phyloP scores from a whole-genome alignment of 2,797 vertebrate genomes.

The Micrastur ruficollis region DNA sequence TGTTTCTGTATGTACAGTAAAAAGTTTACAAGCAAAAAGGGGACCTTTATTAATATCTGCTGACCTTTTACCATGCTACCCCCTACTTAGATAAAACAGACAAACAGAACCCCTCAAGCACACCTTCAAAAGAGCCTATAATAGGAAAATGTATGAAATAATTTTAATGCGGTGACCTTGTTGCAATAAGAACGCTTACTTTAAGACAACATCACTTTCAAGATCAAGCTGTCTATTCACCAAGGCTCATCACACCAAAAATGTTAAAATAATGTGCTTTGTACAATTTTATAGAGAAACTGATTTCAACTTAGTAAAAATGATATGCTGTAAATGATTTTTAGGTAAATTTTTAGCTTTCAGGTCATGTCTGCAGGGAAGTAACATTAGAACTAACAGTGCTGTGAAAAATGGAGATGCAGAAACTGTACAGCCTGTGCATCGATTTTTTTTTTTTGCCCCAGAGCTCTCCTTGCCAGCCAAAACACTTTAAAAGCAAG shows the following conservation, averaged over 20 bases:
- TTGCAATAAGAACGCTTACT: neutral
- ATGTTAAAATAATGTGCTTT: neutral
- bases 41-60: neutral
- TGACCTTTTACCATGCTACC: neutral
- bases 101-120: neutral
- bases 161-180: neutral
- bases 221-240: neutral
- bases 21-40: neutral
- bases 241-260: neutral
- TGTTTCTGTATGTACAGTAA: neutral
- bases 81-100: neutral
- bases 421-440: slow-evolving; percentile 4
- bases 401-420: slow-evolving; percentile 53
- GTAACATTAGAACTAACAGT: slow-evolving; percentile 37
- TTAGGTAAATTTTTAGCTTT: slow-evolving; percentile 49
- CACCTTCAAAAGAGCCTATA: neutral
- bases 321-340: slow-evolving; percentile 23
- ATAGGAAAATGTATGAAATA: neutral
- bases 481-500: slow-evolving; percentile 28
- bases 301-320: slow-evolving; percentile 27
- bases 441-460: slow-evolving; percentile 24
- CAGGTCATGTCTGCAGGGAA: slow-evolving; percentile 35
- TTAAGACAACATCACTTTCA: neutral
- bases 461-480: slow-evolving; percentile 15
- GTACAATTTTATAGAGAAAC: neutral